Percentiles rank a stretch among this genome's conserved stretches.
phyloP scores from a whole-genome alignment of 2,797 vertebrate genomes.

The Percopsis omiscomaycus region DNA sequence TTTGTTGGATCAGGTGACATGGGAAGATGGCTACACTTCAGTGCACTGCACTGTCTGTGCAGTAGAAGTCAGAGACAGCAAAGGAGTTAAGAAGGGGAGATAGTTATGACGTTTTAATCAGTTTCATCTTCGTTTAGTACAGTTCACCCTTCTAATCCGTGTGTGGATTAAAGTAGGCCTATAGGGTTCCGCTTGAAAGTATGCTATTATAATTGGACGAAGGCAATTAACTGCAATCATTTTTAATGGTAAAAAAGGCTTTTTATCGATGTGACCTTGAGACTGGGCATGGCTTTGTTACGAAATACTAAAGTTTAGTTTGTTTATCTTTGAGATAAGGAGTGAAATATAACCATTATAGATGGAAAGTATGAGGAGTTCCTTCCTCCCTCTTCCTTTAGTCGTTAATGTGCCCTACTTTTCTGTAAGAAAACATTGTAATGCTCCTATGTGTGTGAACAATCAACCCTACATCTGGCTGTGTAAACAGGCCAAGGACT shows the following conservation, averaged over 20 bases:
- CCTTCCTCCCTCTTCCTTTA: slow-evolving; percentile 6
- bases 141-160: too few species aligned
- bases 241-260: not conserved
- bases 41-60: too few species aligned
- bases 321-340: not conserved
- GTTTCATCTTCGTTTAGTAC: too few species aligned
- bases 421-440: slow-evolving; percentile 25
- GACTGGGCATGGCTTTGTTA: slow-evolving; percentile 1
- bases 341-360: not conserved
- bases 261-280: slow-evolving; percentile 6
- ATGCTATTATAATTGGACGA: not conserved
- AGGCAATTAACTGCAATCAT: not conserved
- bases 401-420: not conserved
- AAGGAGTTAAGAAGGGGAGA: too few species aligned
- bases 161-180: too few species aligned
- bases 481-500: not conserved
- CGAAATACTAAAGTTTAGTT: not conserved
- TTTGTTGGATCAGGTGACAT: too few species aligned
- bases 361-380: not conserved
- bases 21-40: too few species aligned
- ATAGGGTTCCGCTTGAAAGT: too few species aligned
- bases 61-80: too few species aligned
- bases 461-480: too few species aligned
- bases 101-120: too few species aligned
- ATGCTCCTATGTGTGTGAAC: slow-evolving; percentile 14